Conservation (phyloP, 92 coral and sea anemone species). For the Porites rus region DNA sequence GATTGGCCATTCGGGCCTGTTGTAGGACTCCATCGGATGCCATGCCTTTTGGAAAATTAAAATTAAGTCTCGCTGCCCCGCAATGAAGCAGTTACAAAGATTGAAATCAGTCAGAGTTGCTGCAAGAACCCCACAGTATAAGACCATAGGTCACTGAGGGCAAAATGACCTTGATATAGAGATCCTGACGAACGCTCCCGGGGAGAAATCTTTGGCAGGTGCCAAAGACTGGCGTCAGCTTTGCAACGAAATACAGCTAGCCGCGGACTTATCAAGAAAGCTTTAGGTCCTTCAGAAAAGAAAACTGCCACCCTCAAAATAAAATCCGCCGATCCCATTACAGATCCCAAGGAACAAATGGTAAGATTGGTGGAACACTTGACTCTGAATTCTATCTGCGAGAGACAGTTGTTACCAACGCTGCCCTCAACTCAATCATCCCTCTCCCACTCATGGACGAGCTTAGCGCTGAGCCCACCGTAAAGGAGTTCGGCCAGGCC, state of each 20-base stretch:
- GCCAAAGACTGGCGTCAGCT: no score
- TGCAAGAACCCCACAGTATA: neutral
- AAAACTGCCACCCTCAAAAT: neutral
- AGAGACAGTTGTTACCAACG: conserved; percentile 14
- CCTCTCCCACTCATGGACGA: conserved; percentile 9
- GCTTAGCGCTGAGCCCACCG: neutral
- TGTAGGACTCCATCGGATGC: neutral
- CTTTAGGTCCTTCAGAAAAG: neutral
- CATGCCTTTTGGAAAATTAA: no score
- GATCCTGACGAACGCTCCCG: neutral
- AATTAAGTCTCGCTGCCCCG: conserved; percentile 32
- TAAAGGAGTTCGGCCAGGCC: conserved; percentile 16
- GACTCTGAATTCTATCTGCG: conserved; percentile 25
- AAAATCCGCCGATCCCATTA: neutral
- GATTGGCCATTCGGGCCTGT: conserved; percentile 3
- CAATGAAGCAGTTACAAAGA: conserved; percentile 30
- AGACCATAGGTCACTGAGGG: no score
- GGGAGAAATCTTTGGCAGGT: no score
- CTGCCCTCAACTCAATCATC: conserved; percentile 2
- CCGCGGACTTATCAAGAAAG: no score
- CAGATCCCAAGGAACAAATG: conserved; percentile 8
- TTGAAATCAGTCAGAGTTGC: conserved; percentile 4
- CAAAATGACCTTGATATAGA: no score
- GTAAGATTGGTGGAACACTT: conserved; percentile 36
- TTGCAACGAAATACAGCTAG: no score